phyloP scores from a whole-genome alignment of 2,888 invertebrate genomes.

The Pasiphila rectangulata region DNA sequence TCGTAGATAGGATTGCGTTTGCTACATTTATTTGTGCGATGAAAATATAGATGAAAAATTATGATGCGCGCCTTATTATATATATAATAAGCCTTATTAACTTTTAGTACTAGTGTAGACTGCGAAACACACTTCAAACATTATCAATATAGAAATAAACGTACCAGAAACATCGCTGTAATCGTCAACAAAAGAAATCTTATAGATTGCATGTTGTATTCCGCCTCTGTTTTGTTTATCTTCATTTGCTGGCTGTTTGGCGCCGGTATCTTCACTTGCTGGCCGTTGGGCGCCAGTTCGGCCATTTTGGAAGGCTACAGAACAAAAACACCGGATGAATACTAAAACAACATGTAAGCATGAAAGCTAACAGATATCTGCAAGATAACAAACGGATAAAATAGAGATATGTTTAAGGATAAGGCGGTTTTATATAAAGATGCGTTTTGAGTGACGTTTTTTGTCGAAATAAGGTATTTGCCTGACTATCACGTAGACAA shows the following conservation, averaged over 20 bases:
- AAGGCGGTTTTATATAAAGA: too few relatives aligned
- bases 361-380: conserved; percentile 35
- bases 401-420: conserved; percentile 31
- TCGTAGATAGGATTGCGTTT: too few relatives aligned
- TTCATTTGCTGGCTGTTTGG: conserved; percentile 50
- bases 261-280: conserved; percentile 52
- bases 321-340: conserved; percentile 14
- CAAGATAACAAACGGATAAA: conserved; percentile 42
- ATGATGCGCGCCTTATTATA: too few relatives aligned
- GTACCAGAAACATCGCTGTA: conserved; percentile 72
- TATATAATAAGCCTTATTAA: too few relatives aligned
- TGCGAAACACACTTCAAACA: too few relatives aligned
- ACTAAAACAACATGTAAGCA: conserved; percentile 16
- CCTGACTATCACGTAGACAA: too few relatives aligned
- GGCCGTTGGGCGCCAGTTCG: conserved; percentile 33
- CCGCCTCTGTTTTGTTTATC: conserved; percentile 63
- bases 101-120: too few relatives aligned
- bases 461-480: too few relatives aligned
- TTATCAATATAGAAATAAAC: conserved; percentile 39
- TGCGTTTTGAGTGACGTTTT: too few relatives aligned
- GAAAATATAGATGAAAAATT: too few relatives aligned
- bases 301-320: conserved; percentile 15
- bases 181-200: conserved; percentile 70
- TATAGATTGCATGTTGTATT: conserved; percentile 74
- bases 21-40: too few relatives aligned